Evolutionary conservation across 2,888 invertebrate species (phyloP), one percentile per base, ranked within the genome.

Genomic region (Chymomyza fuscimana): DNA sequence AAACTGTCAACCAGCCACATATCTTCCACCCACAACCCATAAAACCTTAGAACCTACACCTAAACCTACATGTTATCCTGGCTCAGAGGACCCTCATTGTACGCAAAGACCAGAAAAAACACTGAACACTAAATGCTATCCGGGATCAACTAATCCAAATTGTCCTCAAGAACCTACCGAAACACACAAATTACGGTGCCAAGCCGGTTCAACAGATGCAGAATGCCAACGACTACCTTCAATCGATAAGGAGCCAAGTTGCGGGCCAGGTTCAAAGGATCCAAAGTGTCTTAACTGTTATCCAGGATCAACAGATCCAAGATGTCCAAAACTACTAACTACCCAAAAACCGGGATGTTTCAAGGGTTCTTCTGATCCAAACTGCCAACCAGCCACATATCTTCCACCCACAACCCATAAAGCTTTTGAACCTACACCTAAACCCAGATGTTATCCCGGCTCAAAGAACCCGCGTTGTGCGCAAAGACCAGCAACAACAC

Each of bases 281-380:
- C 36, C 36, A 36, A 36, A 36, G 9, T 63, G 63, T 25, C 19
- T 63, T n/a, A 63, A 54, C 56, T 92, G 91, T 65, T 91, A 85
- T 63, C 91, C 91, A 12, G 92, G 91, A 9, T 87, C 90, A 4
- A 75, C 54, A 5, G 91, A 91, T 77, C 89, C 88, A 5, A 77
- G 86, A 68, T 58, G 58, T 58, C 58, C 29, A 12, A 19, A 58
- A 9, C 6, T 10, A 15, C 25, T 9, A 10, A 19, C 58, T 25
- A 58, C 58, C 15, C 58, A 19, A 25, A 29, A 9, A 25, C 25
- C 58, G 10, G 22, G 29, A 9, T 58, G 58, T 64, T 58, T 25
- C 1, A 12, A 19, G 12, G 58, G 58, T 5, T 58, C 58, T 25
- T 25, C 58, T 25, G 58, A 58, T 36, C 65, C 72, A 6, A 36